These are phyloP conservation scores for Meta bourneti DNA, from an alignment of 2,888 invertebrate species.

Conservation along the genomic window DNA sequence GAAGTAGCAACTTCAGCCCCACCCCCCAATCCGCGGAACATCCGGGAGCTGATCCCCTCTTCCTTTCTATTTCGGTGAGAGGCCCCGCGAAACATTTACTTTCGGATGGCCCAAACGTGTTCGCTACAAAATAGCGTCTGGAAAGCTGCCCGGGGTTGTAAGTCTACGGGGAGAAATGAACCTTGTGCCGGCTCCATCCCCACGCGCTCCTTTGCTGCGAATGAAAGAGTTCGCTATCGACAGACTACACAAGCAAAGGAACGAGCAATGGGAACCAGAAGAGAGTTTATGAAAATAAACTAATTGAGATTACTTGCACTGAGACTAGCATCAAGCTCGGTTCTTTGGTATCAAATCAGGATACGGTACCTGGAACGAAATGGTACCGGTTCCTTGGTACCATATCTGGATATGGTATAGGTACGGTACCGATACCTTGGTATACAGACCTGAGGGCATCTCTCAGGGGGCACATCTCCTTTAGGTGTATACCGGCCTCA, in stretches of 20 bases:
- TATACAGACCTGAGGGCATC: too few relatives aligned
- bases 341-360: too few relatives aligned
- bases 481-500: too few relatives aligned
- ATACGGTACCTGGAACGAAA: too few relatives aligned
- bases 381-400: too few relatives aligned
- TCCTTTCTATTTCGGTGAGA: constrained; percentile 55
- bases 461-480: too few relatives aligned
- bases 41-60: constrained; percentile 47
- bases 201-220: not conserved
- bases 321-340: too few relatives aligned
- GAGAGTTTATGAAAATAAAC: not conserved
- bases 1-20: not conserved
- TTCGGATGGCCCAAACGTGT: constrained; percentile 42
- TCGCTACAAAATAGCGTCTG: constrained; percentile 63
- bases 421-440: too few relatives aligned
- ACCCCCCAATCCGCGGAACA: constrained; percentile 41
- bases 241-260: not conserved
- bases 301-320: too few relatives aligned
- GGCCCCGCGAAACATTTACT: constrained; percentile 37
- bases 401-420: too few relatives aligned
- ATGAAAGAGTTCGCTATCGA: not conserved
- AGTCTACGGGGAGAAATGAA: constrained; percentile 28
- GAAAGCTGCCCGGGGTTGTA: constrained; percentile 46
- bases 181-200: not conserved
- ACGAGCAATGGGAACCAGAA: not conserved